Base-by-base conservation (phyloP, 1,140 invertebrate species). In the Orius insidiosus region DNA sequence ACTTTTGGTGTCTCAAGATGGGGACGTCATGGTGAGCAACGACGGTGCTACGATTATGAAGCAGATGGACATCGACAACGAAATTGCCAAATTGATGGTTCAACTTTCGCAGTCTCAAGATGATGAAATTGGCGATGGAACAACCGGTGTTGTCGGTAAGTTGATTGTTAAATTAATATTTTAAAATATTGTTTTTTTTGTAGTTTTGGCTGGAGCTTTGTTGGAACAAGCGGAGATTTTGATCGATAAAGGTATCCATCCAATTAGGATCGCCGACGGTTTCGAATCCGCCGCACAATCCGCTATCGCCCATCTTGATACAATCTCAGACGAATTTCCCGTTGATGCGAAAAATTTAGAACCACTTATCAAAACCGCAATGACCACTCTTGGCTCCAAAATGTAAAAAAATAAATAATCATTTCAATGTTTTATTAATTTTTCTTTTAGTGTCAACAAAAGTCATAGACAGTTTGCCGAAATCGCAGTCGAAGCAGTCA, bases 11-110 rank as follows among this genome's bases (percentile, higher is more conserved):
- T 88, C 81, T 15, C 66, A 85, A n/a, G 96, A 99, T 68, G 94
- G 94, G 37, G 96, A 99, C 60, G 80, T 99, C 0, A 97, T 89
- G 0, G 84, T 98, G 5, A 98, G 95, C 15, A 99, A 99, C 63
- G 96, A 99, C 69, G 96, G 95, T 15, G 94, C 95, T n/a, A 99
- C 96, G 1, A 99, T 99, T 55, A 69, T 99, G 45, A 92, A 97
- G 62, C 74, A 89, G 61, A 99, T 99, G 96, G 94, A 99, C 68
- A 89, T 98, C 9, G 90, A 98, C 13, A 93, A 99, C 65, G 84
- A 98, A 70, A 92, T 99, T 58, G 95, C 90, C 18, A 98, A 98
- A 60, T 65, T 99, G 3, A 85, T 99, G 76, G 95, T 99, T 10
- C 89, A 99, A 59, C 65, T 99, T 36, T 93, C 90, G 9, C 92